Evolutionary conservation across 2,113 vertebrate genomes (phyloP).

Genomic region (Nothocercus nigrocapillus): DNA sequence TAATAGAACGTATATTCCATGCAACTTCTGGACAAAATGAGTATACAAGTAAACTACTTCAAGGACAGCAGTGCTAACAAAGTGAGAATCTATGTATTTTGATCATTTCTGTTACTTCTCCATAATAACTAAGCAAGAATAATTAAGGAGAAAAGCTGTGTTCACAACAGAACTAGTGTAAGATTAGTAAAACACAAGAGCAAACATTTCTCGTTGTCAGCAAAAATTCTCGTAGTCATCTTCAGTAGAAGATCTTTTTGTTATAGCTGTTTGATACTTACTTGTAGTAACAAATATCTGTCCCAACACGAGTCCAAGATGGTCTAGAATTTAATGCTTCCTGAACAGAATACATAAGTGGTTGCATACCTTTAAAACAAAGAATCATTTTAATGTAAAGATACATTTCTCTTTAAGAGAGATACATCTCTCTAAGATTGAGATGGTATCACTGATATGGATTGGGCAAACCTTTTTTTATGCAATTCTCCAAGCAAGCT

Average conservation of each 20-base stretch:
- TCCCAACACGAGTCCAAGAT: constrained; percentile 90
- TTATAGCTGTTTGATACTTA: constrained; percentile 71
- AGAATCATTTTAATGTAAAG: neutral
- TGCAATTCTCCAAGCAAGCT: accelerated
- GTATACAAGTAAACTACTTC: neutral
- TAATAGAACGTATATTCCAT: too few species aligned
- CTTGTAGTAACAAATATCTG: constrained; percentile 99
- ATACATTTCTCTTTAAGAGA: neutral
- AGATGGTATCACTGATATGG: neutral
- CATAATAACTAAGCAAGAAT: neutral
- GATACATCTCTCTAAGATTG: neutral
- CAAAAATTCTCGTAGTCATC: neutral
- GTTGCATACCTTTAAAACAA: constrained; percentile 91
- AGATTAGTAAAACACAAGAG: neutral
- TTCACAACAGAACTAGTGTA: neutral
- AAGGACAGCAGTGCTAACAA: neutral
- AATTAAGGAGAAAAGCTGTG: neutral
- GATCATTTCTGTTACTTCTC: neutral
- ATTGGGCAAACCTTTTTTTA: neutral
- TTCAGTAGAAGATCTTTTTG: neutral
- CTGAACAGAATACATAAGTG: constrained; percentile 97
- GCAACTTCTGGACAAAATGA: neutral
- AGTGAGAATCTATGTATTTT: neutral
- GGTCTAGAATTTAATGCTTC: constrained; percentile 91
- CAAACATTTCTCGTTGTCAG: neutral